Percentiles rank a stretch among this genome's conserved stretches.
These are phyloP conservation scores for Hylyphantes graminicola DNA, from an alignment of 1,140 invertebrate genomes.

Conservation along the genomic window DNA sequence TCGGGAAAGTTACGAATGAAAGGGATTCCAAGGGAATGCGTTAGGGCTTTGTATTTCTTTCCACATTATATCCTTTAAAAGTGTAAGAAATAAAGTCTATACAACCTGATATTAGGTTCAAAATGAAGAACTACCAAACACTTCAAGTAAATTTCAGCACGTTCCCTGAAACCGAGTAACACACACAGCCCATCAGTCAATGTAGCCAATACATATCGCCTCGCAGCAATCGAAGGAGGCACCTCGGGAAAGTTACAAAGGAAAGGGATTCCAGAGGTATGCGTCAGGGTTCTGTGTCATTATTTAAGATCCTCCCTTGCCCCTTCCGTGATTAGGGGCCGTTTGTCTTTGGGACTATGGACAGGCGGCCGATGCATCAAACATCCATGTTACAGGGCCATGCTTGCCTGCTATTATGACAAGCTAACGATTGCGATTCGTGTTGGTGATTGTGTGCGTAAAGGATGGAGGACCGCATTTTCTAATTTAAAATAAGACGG, in stretches of 20 bases:
- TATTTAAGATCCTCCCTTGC: constrained; percentile 41
- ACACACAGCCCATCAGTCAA: neutral
- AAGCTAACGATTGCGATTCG: constrained; percentile 51
- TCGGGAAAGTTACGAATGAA: constrained; percentile 30
- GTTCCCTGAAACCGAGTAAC: too few species aligned
- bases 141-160: too few species aligned
- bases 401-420: constrained; percentile 35
- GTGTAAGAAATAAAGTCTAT: too few species aligned
- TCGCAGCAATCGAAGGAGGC: constrained; percentile 7
- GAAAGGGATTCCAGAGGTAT: neutral
- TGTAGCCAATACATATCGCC: neutral
- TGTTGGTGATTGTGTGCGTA: constrained; percentile 33
- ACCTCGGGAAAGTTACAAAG: constrained; percentile 35
- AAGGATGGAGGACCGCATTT: constrained; percentile 42
- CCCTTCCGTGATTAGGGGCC: constrained; percentile 50
- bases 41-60: constrained; percentile 29
- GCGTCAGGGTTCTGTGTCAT: constrained; percentile 52
- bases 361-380: constrained; percentile 55
- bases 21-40: constrained; percentile 1
- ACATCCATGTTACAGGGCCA: constrained; percentile 21
- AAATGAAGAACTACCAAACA: too few species aligned
- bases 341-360: constrained; percentile 50
- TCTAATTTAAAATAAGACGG: constrained; percentile 51
- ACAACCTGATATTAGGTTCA: too few species aligned
- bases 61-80: too few species aligned